Conservation (phyloP, 2,113 vertebrate genomes). For the Phalacrocorax carbo region DNA sequence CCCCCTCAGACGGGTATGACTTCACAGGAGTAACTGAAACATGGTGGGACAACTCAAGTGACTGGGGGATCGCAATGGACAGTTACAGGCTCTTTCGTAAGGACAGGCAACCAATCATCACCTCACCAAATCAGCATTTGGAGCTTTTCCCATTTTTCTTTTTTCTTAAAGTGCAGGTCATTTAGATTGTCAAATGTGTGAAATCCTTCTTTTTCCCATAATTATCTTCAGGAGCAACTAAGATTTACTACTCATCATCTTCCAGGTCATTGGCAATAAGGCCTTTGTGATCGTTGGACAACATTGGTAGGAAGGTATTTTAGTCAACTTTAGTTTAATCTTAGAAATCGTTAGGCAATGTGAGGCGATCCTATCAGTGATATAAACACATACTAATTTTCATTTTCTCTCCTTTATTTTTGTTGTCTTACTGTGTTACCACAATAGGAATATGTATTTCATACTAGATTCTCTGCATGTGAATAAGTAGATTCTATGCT, state of each 20-base stretch:
- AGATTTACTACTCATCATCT: background rate
- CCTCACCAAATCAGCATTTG: background rate
- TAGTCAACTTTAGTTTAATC: background rate
- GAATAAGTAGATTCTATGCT: background rate
- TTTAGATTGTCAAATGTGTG: background rate
- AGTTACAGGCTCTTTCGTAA: too few species aligned
- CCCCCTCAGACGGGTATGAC: too few species aligned
- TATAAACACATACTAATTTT: background rate
- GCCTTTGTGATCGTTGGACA: background rate
- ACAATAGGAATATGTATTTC: background rate
- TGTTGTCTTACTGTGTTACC: background rate
- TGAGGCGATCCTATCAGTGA: background rate
- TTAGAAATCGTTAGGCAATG: background rate
- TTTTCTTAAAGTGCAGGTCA: background rate
- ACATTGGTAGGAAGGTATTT: background rate
- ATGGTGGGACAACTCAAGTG: too few species aligned
- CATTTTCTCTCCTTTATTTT: background rate
- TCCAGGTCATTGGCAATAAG: background rate
- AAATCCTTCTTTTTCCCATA: background rate
- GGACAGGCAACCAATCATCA: background rate
- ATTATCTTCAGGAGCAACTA: background rate
- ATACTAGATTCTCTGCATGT: background rate
- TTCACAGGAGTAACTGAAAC: too few species aligned
- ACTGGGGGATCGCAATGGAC: too few species aligned
- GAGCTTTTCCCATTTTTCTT: background rate